Evolutionary conservation across 2,797 vertebrate species (phyloP).

Genomic region (Todus mexicanus): DNA sequence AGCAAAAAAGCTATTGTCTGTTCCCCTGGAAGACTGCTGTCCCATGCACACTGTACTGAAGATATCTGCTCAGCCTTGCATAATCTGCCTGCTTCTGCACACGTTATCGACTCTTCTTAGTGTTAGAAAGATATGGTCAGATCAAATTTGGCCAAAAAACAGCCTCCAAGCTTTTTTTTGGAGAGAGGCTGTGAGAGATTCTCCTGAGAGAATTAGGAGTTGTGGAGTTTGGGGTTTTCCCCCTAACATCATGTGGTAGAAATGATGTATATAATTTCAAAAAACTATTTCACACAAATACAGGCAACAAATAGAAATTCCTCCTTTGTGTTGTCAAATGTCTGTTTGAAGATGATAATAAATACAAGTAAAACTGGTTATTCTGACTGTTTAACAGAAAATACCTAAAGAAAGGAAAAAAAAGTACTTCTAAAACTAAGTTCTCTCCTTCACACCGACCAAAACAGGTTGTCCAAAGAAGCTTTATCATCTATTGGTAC

Average conservation of each 20-base stretch:
- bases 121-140: neutral
- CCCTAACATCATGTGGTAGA: neutral
- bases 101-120: neutral
- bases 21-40: constrained; percentile 24
- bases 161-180: neutral
- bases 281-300: neutral
- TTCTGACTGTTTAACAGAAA: neutral
- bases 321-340: neutral
- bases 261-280: neutral
- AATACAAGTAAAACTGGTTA: neutral
- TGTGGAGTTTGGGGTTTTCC: neutral
- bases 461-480: neutral
- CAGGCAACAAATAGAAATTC: neutral
- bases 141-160: neutral
- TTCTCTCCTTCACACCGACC: neutral
- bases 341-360: neutral
- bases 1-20: constrained; percentile 13
- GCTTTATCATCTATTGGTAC: neutral
- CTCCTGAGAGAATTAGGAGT: neutral
- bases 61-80: neutral
- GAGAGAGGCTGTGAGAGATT: no score
- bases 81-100: neutral
- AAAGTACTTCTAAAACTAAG: rapidly evolving
- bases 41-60: neutral
- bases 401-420: neutral